phyloP scores from a whole-genome alignment of 2,888 invertebrate genomes.

The Mayetiola destructor region DNA sequence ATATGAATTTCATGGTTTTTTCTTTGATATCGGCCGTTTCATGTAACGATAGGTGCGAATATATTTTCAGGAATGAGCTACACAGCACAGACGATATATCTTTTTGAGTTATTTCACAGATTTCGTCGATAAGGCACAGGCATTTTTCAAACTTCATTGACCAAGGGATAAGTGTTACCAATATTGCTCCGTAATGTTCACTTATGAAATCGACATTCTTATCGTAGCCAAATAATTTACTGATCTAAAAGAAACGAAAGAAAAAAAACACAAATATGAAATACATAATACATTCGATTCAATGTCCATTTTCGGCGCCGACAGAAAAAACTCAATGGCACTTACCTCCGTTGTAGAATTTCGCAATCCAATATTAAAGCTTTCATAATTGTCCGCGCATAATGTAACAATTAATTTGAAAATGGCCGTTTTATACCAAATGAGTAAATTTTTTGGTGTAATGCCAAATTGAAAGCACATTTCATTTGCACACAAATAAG shows the following conservation, averaged over 20 bases:
- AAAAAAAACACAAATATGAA: not conserved
- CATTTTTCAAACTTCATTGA: slow-evolving; percentile 37
- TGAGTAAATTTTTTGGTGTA: slow-evolving; percentile 29
- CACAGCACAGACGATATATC: slow-evolving; percentile 46
- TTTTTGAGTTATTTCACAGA: slow-evolving; percentile 43
- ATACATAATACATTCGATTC: not conserved
- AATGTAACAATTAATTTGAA: slow-evolving; percentile 27
- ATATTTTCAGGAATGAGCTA: slow-evolving; percentile 53
- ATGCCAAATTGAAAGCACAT: slow-evolving; percentile 28
- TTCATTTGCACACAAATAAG: slow-evolving; percentile 27
- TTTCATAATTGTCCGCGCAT: slow-evolving; percentile 26
- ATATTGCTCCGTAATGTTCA: slow-evolving; percentile 51
- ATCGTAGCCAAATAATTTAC: slow-evolving; percentile 54
- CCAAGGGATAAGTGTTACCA: slow-evolving; percentile 49
- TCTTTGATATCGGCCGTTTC: slow-evolving; percentile 43
- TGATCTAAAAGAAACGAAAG: slow-evolving; percentile 21
- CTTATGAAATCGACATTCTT: slow-evolving; percentile 48
- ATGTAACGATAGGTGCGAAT: slow-evolving; percentile 52
- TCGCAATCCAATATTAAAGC: slow-evolving; percentile 26
- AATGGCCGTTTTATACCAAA: slow-evolving; percentile 33
- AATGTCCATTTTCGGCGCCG: not conserved
- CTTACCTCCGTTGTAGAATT: slow-evolving; percentile 27
- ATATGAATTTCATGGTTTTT: slow-evolving; percentile 47
- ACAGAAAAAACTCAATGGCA: slow-evolving; percentile 11
- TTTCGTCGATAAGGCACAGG: slow-evolving; percentile 47